phyloP scores from a whole-genome alignment of 2,113 vertebrate genomes.

The Phrynosoma platyrhinos region DNA sequence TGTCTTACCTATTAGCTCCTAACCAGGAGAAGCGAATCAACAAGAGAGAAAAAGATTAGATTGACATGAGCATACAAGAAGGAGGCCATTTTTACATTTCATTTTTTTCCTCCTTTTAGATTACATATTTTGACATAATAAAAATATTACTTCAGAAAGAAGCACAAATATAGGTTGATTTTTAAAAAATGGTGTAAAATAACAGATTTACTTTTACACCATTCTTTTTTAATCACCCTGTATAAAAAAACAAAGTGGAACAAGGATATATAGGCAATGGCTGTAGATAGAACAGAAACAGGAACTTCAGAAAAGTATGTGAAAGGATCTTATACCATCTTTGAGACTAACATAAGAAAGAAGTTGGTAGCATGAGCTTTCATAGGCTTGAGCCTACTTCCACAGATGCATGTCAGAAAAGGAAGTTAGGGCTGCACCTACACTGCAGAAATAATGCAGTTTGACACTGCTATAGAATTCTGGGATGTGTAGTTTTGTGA shows the following conservation, averaged over 20 bases:
- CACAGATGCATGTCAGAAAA: too few species aligned
- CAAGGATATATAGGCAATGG: conserved; percentile 29
- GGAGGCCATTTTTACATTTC: conserved; percentile 66
- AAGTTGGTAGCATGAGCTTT: too few species aligned
- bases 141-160: conserved; percentile 65
- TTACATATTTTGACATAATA: conserved; percentile 69
- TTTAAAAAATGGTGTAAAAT: too few species aligned
- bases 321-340: too few species aligned
- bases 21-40: conserved; percentile 63
- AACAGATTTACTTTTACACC: too few species aligned
- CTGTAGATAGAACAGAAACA: conserved; percentile 31
- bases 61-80: conserved; percentile 61
- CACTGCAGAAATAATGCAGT: too few species aligned
- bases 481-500: too few species aligned
- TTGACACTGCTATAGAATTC: too few species aligned
- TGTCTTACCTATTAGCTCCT: conserved; percentile 72
- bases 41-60: conserved; percentile 64
- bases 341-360: too few species aligned
- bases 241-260: conserved; percentile 16
- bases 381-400: too few species aligned
- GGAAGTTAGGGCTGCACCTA: too few species aligned
- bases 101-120: conserved; percentile 58
- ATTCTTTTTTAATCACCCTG: too few species aligned
- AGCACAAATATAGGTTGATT: conserved; percentile 50
- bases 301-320: conserved; percentile 10